Percentiles rank a stretch among this genome's conserved stretches.
Evolutionary conservation across 2,797 vertebrate species (phyloP).

Genomic region (Sebastes hubbsi): DNA sequence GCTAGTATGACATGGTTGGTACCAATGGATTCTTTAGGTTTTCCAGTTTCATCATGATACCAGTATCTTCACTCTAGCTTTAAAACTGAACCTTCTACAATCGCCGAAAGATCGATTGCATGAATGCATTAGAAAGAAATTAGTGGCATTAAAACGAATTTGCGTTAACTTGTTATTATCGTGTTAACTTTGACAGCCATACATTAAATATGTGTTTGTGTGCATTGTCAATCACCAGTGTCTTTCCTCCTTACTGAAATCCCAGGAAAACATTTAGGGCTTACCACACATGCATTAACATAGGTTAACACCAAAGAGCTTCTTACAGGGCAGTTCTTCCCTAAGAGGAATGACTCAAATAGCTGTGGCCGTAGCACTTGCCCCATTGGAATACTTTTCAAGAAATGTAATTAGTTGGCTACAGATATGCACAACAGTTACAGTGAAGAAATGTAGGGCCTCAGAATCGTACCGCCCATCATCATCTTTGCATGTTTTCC

Average conservation of each 20-base stretch:
- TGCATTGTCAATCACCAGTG: background rate
- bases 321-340: background rate
- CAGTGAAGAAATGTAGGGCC: background rate
- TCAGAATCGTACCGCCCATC: background rate
- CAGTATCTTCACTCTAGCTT: no score
- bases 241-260: background rate
- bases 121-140: no score
- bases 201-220: background rate
- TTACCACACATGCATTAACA: constrained; percentile 8
- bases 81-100: no score
- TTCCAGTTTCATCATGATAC: no score
- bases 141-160: no score
- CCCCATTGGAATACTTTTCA: background rate
- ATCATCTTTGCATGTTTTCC: background rate
- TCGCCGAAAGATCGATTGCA: no score
- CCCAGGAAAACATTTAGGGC: background rate
- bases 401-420: background rate
- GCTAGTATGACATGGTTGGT: no score
- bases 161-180: no score
- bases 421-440: background rate
- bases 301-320: background rate
- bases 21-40: no score
- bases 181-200: no score
- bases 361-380: background rate
- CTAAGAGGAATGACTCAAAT: background rate